Base-by-base conservation (phyloP, 2,888 invertebrate genomes). In the Acrobeloides nanus region DNA sequence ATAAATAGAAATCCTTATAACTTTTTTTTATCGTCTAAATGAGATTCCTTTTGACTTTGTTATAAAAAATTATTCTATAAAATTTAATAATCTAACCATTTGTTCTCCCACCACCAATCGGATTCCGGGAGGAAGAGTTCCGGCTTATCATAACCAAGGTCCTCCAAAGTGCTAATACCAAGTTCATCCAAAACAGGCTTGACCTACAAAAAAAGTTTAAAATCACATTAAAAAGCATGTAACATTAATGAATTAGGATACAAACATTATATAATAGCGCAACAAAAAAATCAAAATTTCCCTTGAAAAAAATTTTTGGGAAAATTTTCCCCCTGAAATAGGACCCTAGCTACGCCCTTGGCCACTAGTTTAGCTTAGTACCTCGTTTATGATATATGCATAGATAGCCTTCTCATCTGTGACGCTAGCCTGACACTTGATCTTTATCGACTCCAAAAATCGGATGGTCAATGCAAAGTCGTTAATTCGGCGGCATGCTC, bases 91-190 rank as follows among this genome's bases (percentile, higher is more conserved):
- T n/a, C n/a, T n/a, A n/a, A 64, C 70, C 69, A 73, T 42, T 61
- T 61, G 58, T 62, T 62, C 57, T 74, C 71, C 74, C 72, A 71
- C 64, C 66, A 70, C 50, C 59, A 70, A 72, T 81, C 84, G 48
- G 85, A 83, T 68, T 81, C 82, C 68, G 83, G 77, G 60, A 89
- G 80, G 53, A 86, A 88, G 75, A 95, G 79, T 78, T 99, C 93
- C 48, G 95, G 97, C 78, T 89, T 86, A 77, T 93, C 92, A 72
- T 88, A 93, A 53, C 93, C 93, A 69, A 99, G 81, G 74, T 95
- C 89, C 76, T 93, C 93, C 0, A 86, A 87, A 25, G 93, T 90
- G 46, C 83, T 83, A 63, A 97, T 84, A 38, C 97, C 95, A 50
- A 97, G 80, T 78, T 99, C 92, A 33, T 83, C 82, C 50, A 99